Conservation (phyloP, 1,140 invertebrate genomes). For the Drosophila gunungcola region DNA sequence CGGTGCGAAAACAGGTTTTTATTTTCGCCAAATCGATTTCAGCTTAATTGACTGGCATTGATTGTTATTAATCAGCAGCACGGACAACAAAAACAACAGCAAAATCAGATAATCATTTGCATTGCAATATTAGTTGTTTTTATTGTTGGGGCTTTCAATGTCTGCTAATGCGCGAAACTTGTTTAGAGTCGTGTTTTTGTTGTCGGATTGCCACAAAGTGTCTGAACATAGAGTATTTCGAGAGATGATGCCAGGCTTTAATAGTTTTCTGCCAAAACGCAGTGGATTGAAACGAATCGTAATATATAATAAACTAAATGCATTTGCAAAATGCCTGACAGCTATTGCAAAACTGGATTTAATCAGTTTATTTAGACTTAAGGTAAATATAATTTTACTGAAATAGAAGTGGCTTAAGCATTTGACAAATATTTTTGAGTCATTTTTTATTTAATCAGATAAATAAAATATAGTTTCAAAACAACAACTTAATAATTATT, state of each 20-base stretch:
- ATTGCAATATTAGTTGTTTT: constrained; percentile 50
- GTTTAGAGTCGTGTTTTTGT: constrained; percentile 56
- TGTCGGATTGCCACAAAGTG: constrained; percentile 15
- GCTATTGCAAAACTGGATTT: background rate
- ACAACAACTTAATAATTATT: too few relatives aligned
- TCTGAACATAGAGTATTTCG: constrained; percentile 68
- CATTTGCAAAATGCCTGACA: background rate
- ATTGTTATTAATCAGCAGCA: constrained; percentile 68
- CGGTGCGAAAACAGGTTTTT: constrained; percentile 35
- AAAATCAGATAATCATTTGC: constrained; percentile 20
- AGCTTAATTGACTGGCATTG: constrained; percentile 71
- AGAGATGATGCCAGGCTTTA: constrained; percentile 63
- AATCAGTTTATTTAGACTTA: background rate
- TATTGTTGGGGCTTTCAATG: background rate
- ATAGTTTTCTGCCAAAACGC: constrained; percentile 5
- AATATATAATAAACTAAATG: background rate
- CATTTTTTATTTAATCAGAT: too few relatives aligned
- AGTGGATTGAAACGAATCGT: background rate
- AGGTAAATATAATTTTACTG: too few relatives aligned
- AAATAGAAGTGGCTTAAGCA: too few relatives aligned
- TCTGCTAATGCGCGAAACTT: constrained; percentile 63
- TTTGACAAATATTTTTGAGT: too few relatives aligned
- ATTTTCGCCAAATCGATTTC: constrained; percentile 29
- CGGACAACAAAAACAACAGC: constrained; percentile 18
- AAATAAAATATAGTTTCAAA: too few relatives aligned